Percentiles rank a stretch among this genome's conserved stretches.
phyloP scores from a whole-genome alignment of 2,113 vertebrate species.

The Mesembrinibis cayennensis region DNA sequence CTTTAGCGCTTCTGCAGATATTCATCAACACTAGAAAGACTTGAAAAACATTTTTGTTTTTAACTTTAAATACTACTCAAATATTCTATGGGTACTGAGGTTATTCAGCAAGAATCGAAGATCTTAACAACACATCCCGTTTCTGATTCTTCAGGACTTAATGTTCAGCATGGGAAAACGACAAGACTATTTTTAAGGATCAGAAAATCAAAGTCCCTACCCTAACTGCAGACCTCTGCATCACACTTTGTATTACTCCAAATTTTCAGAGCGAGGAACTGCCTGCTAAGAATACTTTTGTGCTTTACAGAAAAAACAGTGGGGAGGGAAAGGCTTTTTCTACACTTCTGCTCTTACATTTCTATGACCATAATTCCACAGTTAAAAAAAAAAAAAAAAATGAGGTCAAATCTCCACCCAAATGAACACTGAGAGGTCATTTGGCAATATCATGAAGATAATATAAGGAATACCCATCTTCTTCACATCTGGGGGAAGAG shows the following conservation, averaged over 20 bases:
- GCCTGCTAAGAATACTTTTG: not conserved
- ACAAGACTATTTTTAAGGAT: not conserved
- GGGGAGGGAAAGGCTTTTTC: not conserved
- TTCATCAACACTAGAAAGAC: not conserved
- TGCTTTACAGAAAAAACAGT: accelerated
- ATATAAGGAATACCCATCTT: not conserved
- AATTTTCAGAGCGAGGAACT: not conserved
- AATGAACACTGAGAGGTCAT: not conserved
- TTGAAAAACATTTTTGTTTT: not conserved
- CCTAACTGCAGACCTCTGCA: not conserved
- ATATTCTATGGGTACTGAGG: not conserved
- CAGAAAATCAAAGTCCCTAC: not conserved
- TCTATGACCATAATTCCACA: not conserved
- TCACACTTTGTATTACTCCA: not conserved
- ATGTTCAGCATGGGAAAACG: not conserved
- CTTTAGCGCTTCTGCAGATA: not conserved
- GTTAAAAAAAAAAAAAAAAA: not conserved
- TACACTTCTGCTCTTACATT: not conserved
- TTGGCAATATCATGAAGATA: accelerated
- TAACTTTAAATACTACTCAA: not conserved
- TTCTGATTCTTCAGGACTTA: not conserved
- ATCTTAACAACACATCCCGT: not conserved
- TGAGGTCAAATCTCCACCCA: not conserved
- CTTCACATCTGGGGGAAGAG: not conserved
- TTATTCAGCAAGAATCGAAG: not conserved